These are phyloP conservation scores for Acanthosepion pharaonis DNA, from an alignment of 2,888 invertebrate genomes.

Conservation along the genomic window DNA sequence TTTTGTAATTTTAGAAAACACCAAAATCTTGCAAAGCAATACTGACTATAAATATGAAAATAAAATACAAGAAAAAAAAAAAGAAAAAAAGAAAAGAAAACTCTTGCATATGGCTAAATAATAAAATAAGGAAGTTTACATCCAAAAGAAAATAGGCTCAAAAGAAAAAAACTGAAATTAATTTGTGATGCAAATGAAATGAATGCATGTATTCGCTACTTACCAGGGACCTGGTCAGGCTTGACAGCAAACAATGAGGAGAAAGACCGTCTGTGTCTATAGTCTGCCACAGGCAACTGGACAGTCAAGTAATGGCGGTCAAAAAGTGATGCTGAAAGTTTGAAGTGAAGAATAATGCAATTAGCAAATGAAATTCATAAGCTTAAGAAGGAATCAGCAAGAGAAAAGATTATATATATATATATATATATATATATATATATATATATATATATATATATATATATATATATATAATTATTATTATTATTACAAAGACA, in stretches of 20 bases:
- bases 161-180: neutral
- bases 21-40: neutral
- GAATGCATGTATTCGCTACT: neutral
- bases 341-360: slow-evolving; percentile 24
- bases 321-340: slow-evolving; percentile 57
- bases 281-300: slow-evolving; percentile 64
- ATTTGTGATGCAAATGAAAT: neutral
- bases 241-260: slow-evolving; percentile 63
- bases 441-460: too few relatives aligned
- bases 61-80: neutral
- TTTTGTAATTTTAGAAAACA: neutral
- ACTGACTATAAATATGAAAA: neutral
- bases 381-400: neutral
- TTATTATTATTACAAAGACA: neutral
- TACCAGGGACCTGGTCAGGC: slow-evolving; percentile 64
- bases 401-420: neutral
- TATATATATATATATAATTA: too few relatives aligned
- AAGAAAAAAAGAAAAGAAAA: neutral
- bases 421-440: too few relatives aligned
- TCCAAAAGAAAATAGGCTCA: neutral
- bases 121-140: neutral
- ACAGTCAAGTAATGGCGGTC: slow-evolving; percentile 68
- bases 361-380: neutral
- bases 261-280: slow-evolving; percentile 61
- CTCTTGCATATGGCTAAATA: neutral